Evolutionary conservation across 1,140 invertebrate genomes (phyloP).

Genomic region (Penaeus indicus): DNA sequence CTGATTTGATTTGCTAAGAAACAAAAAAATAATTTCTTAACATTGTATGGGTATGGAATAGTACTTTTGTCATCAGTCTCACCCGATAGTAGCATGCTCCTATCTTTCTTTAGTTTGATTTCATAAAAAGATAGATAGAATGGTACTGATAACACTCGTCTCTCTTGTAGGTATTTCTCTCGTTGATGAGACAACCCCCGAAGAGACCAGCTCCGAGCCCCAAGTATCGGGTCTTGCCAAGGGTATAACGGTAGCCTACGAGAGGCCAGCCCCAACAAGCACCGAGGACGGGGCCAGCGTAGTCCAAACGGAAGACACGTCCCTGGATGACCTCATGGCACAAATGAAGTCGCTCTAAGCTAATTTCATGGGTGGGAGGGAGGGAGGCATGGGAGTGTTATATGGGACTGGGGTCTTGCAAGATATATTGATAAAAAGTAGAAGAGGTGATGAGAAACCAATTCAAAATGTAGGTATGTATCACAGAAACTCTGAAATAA

Average conservation of each 20-base stretch:
- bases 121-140: no score
- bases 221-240: slow-evolving; percentile 72
- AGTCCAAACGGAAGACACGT: slow-evolving; percentile 71
- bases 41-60: no score
- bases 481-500: no score
- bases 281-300: slow-evolving; percentile 69
- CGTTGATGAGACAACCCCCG: slow-evolving; percentile 73
- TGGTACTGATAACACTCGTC: slow-evolving; percentile 49
- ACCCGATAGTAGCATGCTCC: no score
- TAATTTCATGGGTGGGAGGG: background rate
- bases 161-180: slow-evolving; percentile 77
- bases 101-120: no score
- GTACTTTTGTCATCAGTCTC: no score
- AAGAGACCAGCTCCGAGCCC: background rate
- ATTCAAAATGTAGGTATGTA: no score
- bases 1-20: no score
- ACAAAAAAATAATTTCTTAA: no score
- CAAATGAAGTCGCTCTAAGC: slow-evolving; percentile 78
- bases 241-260: slow-evolving; percentile 80
- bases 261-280: slow-evolving; percentile 72
- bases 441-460: no score
- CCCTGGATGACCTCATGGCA: slow-evolving; percentile 89
- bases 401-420: no score
- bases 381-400: background rate
- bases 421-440: no score